Evolutionary conservation across 2,888 invertebrate species (phyloP), one percentile per base, ranked within the genome.

Genomic region (Ferdinandea cuprea): DNA sequence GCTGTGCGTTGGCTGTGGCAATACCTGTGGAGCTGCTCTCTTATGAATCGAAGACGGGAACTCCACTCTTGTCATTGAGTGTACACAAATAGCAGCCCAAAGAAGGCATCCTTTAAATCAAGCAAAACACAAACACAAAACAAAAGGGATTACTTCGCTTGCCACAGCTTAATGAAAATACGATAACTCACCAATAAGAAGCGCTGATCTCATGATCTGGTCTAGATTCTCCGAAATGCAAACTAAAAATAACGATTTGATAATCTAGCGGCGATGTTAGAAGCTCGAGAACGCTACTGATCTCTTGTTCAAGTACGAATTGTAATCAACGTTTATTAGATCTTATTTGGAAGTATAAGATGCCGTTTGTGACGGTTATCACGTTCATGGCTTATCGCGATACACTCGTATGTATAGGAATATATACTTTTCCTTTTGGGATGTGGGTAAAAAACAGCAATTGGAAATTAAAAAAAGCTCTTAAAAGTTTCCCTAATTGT

Each of bases 141-240:
- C 17, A 25, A 5, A 9, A 42, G 21, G 17, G 35, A 46, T 68
- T 13, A 48, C 37, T 8, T 17, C 5, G 28, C 30, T 21, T 2
- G 17, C 25, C 25, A n/a, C n/a, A 25, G 25, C 5, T 11, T 9
- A 9, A 40, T 25, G 9, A 13, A 37, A 11, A 4, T 9, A 11
- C 2, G 4, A 2, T 17, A 17, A 50, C 71, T 83, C 35, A 83
- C 81, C 81, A 66, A 77, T 46, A 17, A 77, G 56, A 37, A 83
- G 19, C 50, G 72, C 56, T 77, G 77, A 83, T 61, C 81, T 83
- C 81, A 83, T 83, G 37, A 48, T 77, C 46, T 48, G 40, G 25
- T 50, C 52, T 56, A 56, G 37, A 59, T 66, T 58, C 50, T 25
- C 11, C 13, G 25, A 48, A 40, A 42, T 19, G n/a, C 30, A 42